These are phyloP conservation scores for Philopotamus ludificatus DNA, from an alignment of 1,140 invertebrate species.

Conservation along the genomic window DNA sequence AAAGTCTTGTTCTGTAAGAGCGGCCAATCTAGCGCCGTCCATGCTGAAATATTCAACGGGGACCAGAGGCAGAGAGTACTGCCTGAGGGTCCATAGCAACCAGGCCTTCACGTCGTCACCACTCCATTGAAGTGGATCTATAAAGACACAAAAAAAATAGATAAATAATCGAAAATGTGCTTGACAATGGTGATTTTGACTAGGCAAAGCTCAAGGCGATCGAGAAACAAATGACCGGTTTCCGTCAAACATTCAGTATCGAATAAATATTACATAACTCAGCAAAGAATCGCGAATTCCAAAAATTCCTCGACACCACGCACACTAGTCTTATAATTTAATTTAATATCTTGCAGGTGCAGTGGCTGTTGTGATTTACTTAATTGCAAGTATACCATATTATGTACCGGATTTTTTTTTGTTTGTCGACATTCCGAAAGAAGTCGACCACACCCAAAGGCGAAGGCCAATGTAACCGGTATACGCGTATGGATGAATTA, in stretches of 20 bases:
- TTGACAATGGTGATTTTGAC: not conserved
- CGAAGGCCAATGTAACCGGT: constrained; percentile 32
- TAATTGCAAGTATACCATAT: constrained; percentile 4
- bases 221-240: constrained; percentile 26
- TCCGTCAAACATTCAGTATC: too few relatives aligned
- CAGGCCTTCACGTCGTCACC: constrained; percentile 79
- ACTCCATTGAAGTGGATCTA: constrained; percentile 86
- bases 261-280: too few relatives aligned
- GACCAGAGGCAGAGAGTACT: constrained; percentile 70
- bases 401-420: constrained; percentile 4
- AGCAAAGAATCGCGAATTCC: too few relatives aligned
- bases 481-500: constrained; percentile 24
- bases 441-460: constrained; percentile 25
- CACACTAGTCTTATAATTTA: too few relatives aligned
- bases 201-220: constrained; percentile 25
- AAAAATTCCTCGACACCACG: too few relatives aligned
- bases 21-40: constrained; percentile 72
- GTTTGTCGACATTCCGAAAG: constrained; percentile 27
- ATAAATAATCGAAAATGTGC: constrained; percentile 15
- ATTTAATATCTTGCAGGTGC: too few relatives aligned
- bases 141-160: constrained; percentile 45
- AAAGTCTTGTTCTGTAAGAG: constrained; percentile 83
- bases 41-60: constrained; percentile 74
- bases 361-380: constrained; percentile 9
- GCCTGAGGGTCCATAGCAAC: constrained; percentile 80